Base-by-base conservation (phyloP, 2,888 invertebrate species). In the Epistrophe eligans region DNA sequence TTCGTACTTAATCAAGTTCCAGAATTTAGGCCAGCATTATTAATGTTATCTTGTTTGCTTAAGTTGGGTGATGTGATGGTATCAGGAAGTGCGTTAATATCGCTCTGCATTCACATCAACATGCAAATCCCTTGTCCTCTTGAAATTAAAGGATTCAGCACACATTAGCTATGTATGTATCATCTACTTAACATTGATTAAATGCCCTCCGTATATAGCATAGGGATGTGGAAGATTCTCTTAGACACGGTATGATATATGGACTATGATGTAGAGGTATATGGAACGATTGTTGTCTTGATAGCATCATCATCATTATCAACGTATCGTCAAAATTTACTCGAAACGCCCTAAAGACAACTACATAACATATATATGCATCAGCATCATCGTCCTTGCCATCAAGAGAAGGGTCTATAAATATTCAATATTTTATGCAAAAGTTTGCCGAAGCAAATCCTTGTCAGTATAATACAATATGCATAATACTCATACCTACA, bases 171-270 rank as follows among this genome's bases (percentile, higher is more conserved):
- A 72, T 50, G 70, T 72, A 76, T 67, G 70, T 72, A 76, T 67
- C 79, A 76, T 60, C 79, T 76, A 83, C 83, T 83, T 87, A 82
- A 71, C 79, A 87, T 83, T 87, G 82, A 79, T 82, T 66, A 82
- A 82, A 83, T 79, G 71, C 66, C 79, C 79, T 87, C 82, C 3
- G 24, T 24, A 24, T 71, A 76, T 62, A 24, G 15, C 19, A 38
- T 64, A 43, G 17, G 50, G 17, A 32, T 52, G 8, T 67, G 32
- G 67, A 71, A 60, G 32, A n/a, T 13, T 40, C 19, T 15, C 60
- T 13, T 19, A 62, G 40, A 43, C 4, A 40, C 13, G 13, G 10
- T 24, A 24, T 24, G 3, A 24, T 24, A 40, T n/a, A 79, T 79
- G 73, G 60, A 70, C 52, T 60, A 45, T 62, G 45, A 64, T 72